Percentiles rank a stretch among this genome's conserved stretches.
These are phyloP conservation scores for Venustaconcha ellipsiformis DNA, from an alignment of 1,140 invertebrate genomes.

Conservation along the genomic window DNA sequence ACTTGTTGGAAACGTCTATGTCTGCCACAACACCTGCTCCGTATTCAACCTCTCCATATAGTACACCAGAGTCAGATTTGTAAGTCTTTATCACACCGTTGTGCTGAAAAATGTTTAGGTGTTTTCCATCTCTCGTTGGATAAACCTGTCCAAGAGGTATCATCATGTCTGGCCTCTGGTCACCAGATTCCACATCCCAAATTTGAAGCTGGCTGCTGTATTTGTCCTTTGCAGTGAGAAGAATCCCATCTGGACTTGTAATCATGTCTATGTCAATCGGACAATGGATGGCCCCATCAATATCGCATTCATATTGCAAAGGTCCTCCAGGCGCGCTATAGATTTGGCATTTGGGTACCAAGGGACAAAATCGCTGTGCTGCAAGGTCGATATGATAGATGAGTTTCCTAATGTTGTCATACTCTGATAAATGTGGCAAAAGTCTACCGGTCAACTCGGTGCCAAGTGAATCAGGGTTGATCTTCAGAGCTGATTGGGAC, in stretches of 20 bases:
- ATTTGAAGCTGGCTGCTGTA: constrained; percentile 44
- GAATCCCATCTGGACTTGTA: constrained; percentile 48
- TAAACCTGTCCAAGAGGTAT: constrained; percentile 74
- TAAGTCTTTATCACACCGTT: constrained; percentile 45
- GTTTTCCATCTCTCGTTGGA: constrained; percentile 49
- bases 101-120: constrained; percentile 51
- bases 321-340: constrained; percentile 59
- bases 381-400: constrained; percentile 72
- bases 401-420: constrained; percentile 47
- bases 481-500: constrained; percentile 47
- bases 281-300: constrained; percentile 33
- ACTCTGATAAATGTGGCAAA: constrained; percentile 53
- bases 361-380: constrained; percentile 74
- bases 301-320: constrained; percentile 53
- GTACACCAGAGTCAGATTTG: constrained; percentile 47
- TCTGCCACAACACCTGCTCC: constrained; percentile 37
- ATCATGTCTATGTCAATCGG: constrained; percentile 50
- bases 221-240: constrained; percentile 51
- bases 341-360: constrained; percentile 78
- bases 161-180: constrained; percentile 54
- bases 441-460: constrained; percentile 59
- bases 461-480: constrained; percentile 49
- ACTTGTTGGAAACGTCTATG: constrained; percentile 85
- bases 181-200: constrained; percentile 56
- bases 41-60: constrained; percentile 46